A percentile compares a stretch with the other conserved stretches of the same genome.
These are phyloP conservation scores for Lasioglossum baleicum DNA, from an alignment of 1,140 invertebrate species.

Conservation along the genomic window DNA sequence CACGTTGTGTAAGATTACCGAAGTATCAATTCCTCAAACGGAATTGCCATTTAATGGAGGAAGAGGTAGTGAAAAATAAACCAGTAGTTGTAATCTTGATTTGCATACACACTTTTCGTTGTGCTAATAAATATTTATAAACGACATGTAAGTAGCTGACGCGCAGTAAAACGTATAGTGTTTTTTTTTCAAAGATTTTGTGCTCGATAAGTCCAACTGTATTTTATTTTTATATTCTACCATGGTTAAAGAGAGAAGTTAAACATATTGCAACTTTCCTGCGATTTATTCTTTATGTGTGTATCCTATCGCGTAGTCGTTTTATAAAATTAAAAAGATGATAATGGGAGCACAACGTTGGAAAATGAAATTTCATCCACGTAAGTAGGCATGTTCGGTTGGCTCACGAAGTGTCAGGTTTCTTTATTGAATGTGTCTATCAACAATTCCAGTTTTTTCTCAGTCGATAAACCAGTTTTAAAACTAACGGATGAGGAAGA, in stretches of 20 bases:
- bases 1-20: neutral
- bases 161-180: no score
- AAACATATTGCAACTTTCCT: no score
- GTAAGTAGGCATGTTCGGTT: neutral
- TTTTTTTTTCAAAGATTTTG: no score
- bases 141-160: no score
- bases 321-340: no score
- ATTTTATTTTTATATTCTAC: no score
- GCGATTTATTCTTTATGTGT: no score
- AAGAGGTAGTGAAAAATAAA: neutral
- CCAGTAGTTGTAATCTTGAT: no score
- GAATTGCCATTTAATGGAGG: neutral
- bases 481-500: neutral
- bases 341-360: neutral
- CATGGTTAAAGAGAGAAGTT: neutral
- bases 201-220: no score
- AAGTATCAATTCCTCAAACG: neutral
- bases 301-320: no score
- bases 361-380: constrained; percentile 6
- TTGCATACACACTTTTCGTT: no score
- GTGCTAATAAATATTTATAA: no score
- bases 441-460: constrained; percentile 33
- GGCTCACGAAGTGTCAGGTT: constrained; percentile 37
- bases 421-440: constrained; percentile 23
- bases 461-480: constrained; percentile 19